phyloP scores from a whole-genome alignment of 2,113 vertebrate genomes.

The Lycaon pictus region DNA sequence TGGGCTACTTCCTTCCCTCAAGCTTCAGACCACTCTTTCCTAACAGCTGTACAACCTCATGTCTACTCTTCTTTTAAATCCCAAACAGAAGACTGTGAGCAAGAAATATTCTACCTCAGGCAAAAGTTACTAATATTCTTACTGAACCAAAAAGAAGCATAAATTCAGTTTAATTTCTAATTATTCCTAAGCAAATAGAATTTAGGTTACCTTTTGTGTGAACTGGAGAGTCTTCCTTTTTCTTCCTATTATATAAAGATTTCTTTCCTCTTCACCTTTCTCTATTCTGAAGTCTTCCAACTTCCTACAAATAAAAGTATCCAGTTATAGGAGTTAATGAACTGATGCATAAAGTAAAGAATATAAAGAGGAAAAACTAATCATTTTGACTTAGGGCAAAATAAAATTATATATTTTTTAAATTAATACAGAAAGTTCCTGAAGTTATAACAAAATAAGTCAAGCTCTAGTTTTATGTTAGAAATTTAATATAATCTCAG shows the following conservation, averaged over 20 bases:
- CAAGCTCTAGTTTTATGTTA: background rate
- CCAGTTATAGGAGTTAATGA: slow-evolving; percentile 12
- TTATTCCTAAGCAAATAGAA: slow-evolving; percentile 20
- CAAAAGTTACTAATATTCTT: background rate
- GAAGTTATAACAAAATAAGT: background rate
- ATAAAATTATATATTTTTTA: background rate
- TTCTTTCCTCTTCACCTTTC: slow-evolving; percentile 95
- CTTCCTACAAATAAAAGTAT: slow-evolving; percentile 85
- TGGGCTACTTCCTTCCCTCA: background rate
- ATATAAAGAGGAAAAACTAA: background rate
- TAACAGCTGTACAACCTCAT: background rate
- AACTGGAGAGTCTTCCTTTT: slow-evolving; percentile 90
- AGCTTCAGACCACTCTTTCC: background rate
- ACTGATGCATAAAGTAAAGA: background rate
- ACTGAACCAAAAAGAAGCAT: background rate
- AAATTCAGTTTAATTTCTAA: background rate
- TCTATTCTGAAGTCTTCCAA: slow-evolving; percentile 91
- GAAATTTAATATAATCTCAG: background rate
- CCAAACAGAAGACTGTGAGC: background rate
- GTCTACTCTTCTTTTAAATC: background rate
- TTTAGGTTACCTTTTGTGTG: slow-evolving; percentile 85
- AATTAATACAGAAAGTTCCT: slow-evolving; percentile 11
- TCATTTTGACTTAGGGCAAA: background rate
- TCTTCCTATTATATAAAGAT: slow-evolving; percentile 90
- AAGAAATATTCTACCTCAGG: background rate